Percentiles rank a stretch among this genome's conserved stretches.
These are phyloP conservation scores for Eupithecia pulchellata DNA, from an alignment of 2,888 invertebrate species.

Conservation along the genomic window DNA sequence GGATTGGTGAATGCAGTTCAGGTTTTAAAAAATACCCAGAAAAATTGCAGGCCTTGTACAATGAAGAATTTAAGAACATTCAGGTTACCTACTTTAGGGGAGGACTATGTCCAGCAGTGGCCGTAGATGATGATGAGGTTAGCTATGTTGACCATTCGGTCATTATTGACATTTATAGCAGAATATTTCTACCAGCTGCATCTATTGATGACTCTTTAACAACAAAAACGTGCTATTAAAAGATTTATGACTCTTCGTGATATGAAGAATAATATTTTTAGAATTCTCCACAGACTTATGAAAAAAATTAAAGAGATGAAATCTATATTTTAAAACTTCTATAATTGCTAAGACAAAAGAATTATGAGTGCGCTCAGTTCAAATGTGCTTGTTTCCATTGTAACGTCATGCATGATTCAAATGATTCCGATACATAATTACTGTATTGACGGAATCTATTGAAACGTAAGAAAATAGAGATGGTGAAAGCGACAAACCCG, in stretches of 20 bases:
- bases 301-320: constrained; percentile 72
- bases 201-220: neutral
- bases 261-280: constrained; percentile 39
- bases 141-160: too few relatives aligned
- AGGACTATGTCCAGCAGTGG: too few relatives aligned
- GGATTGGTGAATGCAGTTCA: too few relatives aligned
- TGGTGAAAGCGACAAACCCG: neutral
- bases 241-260: constrained; percentile 28
- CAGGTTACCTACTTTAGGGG: too few relatives aligned
- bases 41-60: too few relatives aligned
- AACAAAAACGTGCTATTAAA: neutral
- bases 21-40: too few relatives aligned
- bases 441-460: neutral
- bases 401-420: constrained; percentile 32
- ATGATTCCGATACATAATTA: neutral
- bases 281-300: constrained; percentile 51
- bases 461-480: neutral
- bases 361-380: constrained; percentile 72
- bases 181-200: too few relatives aligned
- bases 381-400: constrained; percentile 62
- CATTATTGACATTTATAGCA: too few relatives aligned
- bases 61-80: too few relatives aligned
- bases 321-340: constrained; percentile 78
- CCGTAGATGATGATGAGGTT: too few relatives aligned
- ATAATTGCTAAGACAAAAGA: constrained; percentile 82